Evolutionary conservation across 2,888 invertebrate genomes (phyloP), one percentile per base, ranked within the genome.

Genomic region (Rhingia campestris): DNA sequence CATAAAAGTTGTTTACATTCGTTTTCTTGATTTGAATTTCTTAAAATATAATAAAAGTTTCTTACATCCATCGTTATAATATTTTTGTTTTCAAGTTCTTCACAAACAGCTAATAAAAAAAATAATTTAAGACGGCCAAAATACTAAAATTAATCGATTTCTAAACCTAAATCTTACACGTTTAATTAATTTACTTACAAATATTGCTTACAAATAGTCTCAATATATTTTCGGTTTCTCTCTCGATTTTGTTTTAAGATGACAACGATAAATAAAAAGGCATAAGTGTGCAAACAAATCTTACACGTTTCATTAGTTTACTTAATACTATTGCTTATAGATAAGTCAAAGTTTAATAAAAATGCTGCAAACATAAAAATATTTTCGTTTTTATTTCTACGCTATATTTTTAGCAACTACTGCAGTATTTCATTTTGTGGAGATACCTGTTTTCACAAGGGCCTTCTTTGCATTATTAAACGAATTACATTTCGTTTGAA

Each of bases 151-250:
- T 43, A 72, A 45, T 41, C 41, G 22, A 37, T 22, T 10, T 56
- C 63, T 73, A 63, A 32, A 49, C 37, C 58, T 81, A 81, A 63
- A 70, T 56, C 81, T 75, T 81, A 81, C 39, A 9, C n/a, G 22
- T 69, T 45, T 59, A 70, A 66, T 69, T 69, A 66, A 41, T 63
- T 63, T 56, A 49, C 6, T 54, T 74, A 56, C 4, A 41, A 56
- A 64, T 72, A 77, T 77, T 77, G 70, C 77, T 77, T 77, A 72
- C 22, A 47, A 64, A 61, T 69, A 76, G 58, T 79, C 64, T 72
- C 37, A 22, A 56, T 49, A 1, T 39, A 43, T 56, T 49, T 70
- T 6, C 12, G n/a, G 22, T 6, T 41, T 74, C n/a, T 76, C 10
- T 76, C 14, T 70, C 22, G 22, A 2, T 22, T 22, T 22, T 22